Conservation (phyloP, 2,797 vertebrate genomes). For the Megaceryle alcyon region DNA sequence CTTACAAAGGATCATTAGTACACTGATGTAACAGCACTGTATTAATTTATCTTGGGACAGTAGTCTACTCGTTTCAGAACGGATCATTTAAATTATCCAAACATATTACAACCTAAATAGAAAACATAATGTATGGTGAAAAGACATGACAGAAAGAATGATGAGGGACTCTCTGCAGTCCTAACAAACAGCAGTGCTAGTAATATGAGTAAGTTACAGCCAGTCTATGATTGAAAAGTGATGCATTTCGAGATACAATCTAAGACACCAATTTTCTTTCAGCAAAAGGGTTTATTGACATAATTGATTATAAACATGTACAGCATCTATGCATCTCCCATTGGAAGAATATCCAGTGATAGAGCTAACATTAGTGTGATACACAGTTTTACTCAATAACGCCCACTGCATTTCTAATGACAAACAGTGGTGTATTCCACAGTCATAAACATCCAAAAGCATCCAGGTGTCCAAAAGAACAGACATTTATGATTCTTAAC, state of each 20-base stretch:
- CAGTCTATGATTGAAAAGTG: not conserved
- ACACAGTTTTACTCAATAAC: constrained; percentile 59
- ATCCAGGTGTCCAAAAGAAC: not conserved
- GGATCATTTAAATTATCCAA: not conserved
- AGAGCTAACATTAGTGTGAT: constrained; percentile 65
- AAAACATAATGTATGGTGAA: not conserved
- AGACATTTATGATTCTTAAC: not conserved
- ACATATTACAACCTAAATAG: not conserved
- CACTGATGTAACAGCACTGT: not conserved
- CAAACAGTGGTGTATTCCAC: constrained; percentile 24
- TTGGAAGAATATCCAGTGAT: constrained; percentile 77
- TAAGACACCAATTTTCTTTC: constrained; percentile 36
- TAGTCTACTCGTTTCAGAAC: not conserved
- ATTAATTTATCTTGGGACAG: not conserved
- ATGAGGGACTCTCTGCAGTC: not conserved
- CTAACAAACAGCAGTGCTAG: not conserved
- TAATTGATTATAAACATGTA: constrained; percentile 69
- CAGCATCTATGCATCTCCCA: constrained; percentile 77
- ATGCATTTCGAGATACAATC: not conserved
- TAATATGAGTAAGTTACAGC: not conserved
- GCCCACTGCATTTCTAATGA: constrained; percentile 42
- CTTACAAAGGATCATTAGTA: not conserved
- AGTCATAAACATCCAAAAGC: constrained; percentile 2
- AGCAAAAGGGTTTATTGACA: constrained; percentile 76
- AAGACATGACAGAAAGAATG: not conserved